Conservation (phyloP, 2,888 invertebrate species). For the Dryococelus australis region DNA sequence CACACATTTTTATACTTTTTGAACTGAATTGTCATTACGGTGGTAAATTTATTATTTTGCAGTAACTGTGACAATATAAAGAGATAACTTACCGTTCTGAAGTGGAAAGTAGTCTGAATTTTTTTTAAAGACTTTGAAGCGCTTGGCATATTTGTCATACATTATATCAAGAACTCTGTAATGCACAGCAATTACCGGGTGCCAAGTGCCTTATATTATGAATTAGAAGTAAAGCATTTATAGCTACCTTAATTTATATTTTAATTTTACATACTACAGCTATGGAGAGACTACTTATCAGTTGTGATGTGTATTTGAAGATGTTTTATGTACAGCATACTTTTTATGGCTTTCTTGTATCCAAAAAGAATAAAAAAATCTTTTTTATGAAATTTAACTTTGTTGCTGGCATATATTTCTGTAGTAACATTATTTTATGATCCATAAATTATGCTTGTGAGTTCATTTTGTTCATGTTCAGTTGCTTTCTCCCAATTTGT, state of each 20-base stretch:
- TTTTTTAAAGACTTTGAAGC: slow-evolving; percentile 1
- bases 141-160: slow-evolving; percentile 3
- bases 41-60: background rate
- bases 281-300: slow-evolving; percentile 12
- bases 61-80: background rate
- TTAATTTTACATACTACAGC: background rate
- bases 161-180: slow-evolving; percentile 16
- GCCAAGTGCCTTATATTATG: slow-evolving; percentile 16
- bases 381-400: background rate
- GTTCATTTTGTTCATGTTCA: too few species aligned
- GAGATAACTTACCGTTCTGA: background rate
- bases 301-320: background rate
- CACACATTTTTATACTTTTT: background rate
- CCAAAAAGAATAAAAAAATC: slow-evolving; percentile 1
- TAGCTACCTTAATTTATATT: slow-evolving; percentile 9
- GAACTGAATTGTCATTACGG: background rate
- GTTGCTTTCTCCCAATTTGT: too few species aligned
- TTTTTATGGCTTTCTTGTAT: slow-evolving; percentile 16
- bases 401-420: too few species aligned
- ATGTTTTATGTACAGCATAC: slow-evolving; percentile 9
- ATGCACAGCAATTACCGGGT: background rate
- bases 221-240: slow-evolving; percentile 10
- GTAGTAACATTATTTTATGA: too few species aligned
- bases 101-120: background rate
- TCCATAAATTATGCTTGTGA: too few species aligned